Percentiles rank a stretch among this genome's conserved stretches.
phyloP scores from a whole-genome alignment of 2,113 vertebrate species.

The Rhabdomys dilectus region DNA sequence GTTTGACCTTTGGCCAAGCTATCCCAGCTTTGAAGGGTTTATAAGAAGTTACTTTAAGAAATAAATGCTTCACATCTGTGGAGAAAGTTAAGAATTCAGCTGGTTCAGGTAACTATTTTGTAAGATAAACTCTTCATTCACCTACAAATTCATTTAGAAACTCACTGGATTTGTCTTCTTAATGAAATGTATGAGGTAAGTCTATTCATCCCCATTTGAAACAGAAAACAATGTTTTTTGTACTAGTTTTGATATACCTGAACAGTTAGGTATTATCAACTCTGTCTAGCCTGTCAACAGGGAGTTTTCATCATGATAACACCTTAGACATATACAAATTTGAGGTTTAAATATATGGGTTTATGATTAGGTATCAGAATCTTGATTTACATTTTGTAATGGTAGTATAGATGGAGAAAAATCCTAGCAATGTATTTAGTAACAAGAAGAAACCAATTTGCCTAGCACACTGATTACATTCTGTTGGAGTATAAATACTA shows the following conservation, averaged over 20 bases:
- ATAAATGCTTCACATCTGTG: not conserved
- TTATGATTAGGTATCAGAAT: not conserved
- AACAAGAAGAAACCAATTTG: conserved; percentile 38
- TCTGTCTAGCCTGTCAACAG: not conserved
- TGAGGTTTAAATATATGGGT: not conserved
- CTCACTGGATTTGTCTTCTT: not conserved
- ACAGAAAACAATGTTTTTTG: not conserved
- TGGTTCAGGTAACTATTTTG: not conserved
- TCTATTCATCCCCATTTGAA: not conserved
- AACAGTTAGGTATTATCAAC: not conserved
- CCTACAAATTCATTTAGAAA: conserved; percentile 1
- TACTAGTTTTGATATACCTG: not conserved
- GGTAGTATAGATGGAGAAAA: not conserved
- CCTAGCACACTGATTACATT: conserved; percentile 20
- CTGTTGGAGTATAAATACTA: conserved; percentile 47
- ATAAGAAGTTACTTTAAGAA: not conserved
- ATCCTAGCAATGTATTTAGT: conserved; percentile 14
- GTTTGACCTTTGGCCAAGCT: not conserved
- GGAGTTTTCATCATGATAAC: not conserved
- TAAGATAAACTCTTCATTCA: not conserved
- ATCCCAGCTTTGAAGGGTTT: not conserved
- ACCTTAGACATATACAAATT: conserved; percentile 4
- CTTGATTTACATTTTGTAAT: conserved; percentile 15
- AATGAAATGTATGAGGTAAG: not conserved
- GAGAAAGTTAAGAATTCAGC: not conserved